Evolutionary conservation across 2,113 vertebrate genomes (phyloP).

Genomic region (Callipepla squamata): DNA sequence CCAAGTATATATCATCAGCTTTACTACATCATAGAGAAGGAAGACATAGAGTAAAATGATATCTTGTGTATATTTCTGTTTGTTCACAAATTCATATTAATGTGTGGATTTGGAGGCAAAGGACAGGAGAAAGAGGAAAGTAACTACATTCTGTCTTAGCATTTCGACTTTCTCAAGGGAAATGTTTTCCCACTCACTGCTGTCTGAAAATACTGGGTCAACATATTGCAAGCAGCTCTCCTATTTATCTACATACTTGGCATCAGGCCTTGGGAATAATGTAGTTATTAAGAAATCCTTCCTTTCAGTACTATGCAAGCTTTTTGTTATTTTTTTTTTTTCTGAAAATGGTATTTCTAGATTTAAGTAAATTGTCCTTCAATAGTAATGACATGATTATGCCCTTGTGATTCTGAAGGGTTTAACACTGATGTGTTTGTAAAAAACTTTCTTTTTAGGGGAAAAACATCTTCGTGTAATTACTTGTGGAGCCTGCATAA

Average conservation of each 20-base stretch:
- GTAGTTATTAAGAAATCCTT: background rate
- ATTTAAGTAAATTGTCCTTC: background rate
- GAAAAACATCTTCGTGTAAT: background rate
- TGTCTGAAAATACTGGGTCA: background rate
- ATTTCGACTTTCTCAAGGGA: background rate
- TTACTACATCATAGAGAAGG: background rate
- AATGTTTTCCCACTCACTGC: background rate
- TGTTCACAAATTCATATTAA: background rate
- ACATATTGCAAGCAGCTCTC: background rate
- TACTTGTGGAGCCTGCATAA: background rate
- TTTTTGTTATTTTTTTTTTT: background rate
- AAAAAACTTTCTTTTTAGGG: background rate
- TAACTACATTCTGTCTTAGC: background rate
- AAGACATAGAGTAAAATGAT: background rate
- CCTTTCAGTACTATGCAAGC: background rate
- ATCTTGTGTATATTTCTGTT: fast-evolving
- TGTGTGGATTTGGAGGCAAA: background rate
- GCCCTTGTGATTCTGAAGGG: background rate
- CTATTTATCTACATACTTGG: background rate
- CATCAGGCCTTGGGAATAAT: background rate
- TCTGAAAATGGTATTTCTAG: background rate
- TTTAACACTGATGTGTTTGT: background rate
- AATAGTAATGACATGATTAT: background rate
- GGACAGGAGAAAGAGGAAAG: background rate
- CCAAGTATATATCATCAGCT: background rate